A percentile compares a stretch with the other conserved stretches of the same genome.
Evolutionary conservation across 2,888 invertebrate species (phyloP).

Genomic region (Amphipoea lucens): DNA sequence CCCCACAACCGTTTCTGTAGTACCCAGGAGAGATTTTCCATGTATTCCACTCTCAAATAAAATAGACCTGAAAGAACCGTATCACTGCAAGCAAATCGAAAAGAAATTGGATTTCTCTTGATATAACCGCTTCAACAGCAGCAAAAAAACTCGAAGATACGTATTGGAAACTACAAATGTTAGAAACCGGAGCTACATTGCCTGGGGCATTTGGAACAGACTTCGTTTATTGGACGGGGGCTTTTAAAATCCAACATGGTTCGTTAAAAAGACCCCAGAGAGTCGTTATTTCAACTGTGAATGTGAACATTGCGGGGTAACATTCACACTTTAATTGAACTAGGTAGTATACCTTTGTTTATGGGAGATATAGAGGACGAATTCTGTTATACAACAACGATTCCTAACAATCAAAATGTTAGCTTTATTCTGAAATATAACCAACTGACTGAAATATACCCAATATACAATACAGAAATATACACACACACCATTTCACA

Average conservation of each 20-base stretch:
- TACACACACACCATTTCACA: neutral
- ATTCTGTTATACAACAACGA: neutral
- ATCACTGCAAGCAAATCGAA: conserved; percentile 40
- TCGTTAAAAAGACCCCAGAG: conserved; percentile 40
- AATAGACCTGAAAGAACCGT: conserved; percentile 10
- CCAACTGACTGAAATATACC: no score
- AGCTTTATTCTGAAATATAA: conserved; percentile 2
- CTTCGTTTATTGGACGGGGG: conserved; percentile 15
- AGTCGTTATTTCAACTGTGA: conserved; percentile 34
- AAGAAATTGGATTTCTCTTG: conserved; percentile 36
- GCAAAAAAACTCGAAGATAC: conserved; percentile 14
- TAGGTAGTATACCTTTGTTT: conserved; percentile 1
- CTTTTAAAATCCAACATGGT: conserved; percentile 35
- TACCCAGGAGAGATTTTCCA: neutral
- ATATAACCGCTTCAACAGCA: neutral
- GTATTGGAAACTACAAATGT: conserved; percentile 37
- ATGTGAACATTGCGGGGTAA: conserved; percentile 14
- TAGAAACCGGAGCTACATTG: conserved; percentile 16
- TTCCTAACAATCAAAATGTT: conserved; percentile 4
- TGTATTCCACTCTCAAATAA: conserved; percentile 10
- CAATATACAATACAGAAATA: no score
- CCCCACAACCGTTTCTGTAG: conserved; percentile 12
- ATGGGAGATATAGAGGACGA: neutral
- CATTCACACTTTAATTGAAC: conserved; percentile 45
- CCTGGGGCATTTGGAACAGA: conserved; percentile 7